phyloP scores from a whole-genome alignment of 2,888 invertebrate species.

The Slavum lentiscoides region DNA sequence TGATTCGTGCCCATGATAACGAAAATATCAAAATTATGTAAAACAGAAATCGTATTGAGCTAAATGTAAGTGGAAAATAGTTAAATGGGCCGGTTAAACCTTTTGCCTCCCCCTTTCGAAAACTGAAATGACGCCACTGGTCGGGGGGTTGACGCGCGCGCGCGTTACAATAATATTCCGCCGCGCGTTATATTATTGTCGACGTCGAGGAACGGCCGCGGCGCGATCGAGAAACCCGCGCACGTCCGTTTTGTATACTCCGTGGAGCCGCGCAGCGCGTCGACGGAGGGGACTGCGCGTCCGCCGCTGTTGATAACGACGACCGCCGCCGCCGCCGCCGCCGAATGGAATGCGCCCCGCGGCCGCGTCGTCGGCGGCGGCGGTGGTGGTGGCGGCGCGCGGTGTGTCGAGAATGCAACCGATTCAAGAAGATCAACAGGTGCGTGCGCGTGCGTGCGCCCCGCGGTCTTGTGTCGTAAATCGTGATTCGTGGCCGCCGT shows the following conservation, averaged over 20 bases:
- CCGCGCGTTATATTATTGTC: too few relatives aligned
- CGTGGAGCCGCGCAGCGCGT: background rate
- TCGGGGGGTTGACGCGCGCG: too few relatives aligned
- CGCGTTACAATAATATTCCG: too few relatives aligned
- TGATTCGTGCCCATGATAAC: too few relatives aligned
- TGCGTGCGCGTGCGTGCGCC: conserved; percentile 34
- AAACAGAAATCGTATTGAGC: too few relatives aligned
- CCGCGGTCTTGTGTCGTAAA: conserved; percentile 31
- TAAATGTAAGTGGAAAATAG: too few relatives aligned
- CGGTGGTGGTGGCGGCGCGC: background rate
- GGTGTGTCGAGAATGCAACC: conserved; percentile 50
- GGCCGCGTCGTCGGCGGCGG: background rate
- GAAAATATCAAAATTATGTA: too few relatives aligned
- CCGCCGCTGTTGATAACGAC: background rate
- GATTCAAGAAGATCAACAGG: conserved; percentile 52
- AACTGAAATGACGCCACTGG: too few relatives aligned
- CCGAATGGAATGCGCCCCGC: conserved; percentile 27
- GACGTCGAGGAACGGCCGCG: background rate
- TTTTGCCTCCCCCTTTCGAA: too few relatives aligned
- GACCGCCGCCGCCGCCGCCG: too few relatives aligned
- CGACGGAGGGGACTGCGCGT: background rate
- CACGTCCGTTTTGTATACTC: conserved; percentile 1
- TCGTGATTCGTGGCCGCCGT: conserved; percentile 28
- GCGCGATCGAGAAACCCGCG: conserved; percentile 27
- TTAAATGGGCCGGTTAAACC: too few relatives aligned